phyloP scores from a whole-genome alignment of 2,113 vertebrate species.

The Archilochus colubris region DNA sequence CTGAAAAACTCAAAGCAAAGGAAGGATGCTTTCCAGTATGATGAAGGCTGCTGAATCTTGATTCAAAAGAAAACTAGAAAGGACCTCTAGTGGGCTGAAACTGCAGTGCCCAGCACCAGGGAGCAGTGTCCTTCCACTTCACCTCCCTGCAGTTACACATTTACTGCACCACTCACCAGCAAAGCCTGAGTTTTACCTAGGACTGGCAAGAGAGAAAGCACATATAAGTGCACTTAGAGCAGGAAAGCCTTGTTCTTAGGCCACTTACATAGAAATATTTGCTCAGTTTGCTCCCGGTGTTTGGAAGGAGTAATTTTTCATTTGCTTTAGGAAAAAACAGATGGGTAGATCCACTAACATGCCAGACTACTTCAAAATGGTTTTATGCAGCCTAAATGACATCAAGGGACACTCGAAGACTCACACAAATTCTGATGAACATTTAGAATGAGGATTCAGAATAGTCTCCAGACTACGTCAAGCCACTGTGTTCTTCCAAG shows the following conservation, averaged over 20 bases:
- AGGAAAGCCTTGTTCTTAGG: neutral
- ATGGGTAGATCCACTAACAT: neutral
- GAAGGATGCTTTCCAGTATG: neutral
- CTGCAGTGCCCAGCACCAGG: neutral
- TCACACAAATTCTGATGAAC: neutral
- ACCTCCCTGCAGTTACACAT: neutral
- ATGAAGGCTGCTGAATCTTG: neutral
- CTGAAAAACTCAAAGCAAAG: neutral
- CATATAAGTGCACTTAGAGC: neutral
- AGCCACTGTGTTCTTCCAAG: neutral
- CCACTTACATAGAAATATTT: neutral
- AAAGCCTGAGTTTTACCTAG: neutral
- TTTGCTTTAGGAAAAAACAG: neutral
- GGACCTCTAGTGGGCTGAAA: slow-evolving; percentile 52
- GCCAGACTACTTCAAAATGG: neutral
- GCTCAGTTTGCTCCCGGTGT: rapidly evolving
- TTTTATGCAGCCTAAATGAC: neutral
- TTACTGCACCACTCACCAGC: neutral
- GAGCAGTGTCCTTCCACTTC: neutral
- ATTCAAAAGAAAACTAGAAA: slow-evolving; percentile 4
- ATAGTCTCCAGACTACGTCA: neutral
- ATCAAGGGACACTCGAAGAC: neutral
- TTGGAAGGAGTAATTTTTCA: neutral
- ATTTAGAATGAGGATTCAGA: neutral
- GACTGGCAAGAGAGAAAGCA: neutral